Evolutionary conservation across 2,888 invertebrate genomes (phyloP), one percentile per base, ranked within the genome.

Genomic region (Conistra vaccinii): DNA sequence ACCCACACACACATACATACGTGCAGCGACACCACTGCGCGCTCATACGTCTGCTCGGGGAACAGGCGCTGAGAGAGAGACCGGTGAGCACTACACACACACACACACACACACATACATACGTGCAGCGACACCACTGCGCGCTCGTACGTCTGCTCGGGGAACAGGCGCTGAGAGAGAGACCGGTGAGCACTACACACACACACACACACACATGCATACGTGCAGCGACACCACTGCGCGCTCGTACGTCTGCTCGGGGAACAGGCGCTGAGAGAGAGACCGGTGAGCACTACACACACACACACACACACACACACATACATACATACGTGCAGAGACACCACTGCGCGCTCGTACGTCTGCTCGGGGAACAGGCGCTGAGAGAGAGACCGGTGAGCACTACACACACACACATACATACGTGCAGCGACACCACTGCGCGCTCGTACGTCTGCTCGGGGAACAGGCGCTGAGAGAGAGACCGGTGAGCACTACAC

Each of bases 91-190:
- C n/a, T 17, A 20, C 32, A 51, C 35, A 32, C 35, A n/a, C n/a
- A 32, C 63, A 57, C 26, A 57, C 26, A 20, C 20, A 35, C 35
- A 35, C 35, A 35, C 0, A 35, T 1, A 9, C 29, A 29, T 1
- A 58, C n/a, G 26, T 57, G 26, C 57, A 57, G 57, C 26, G 57
- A 7, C 42, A 42, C 69, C 68, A 32, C 69, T 29, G 12, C 42
- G 42, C 69, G 69, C 69, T 39, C 35, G 23, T 69, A 17, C 69
- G 29, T 10, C 51, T 70, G 51, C 69, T 68, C 23, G 51, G 45
- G 1, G 66, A 69, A 32, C 66, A 65, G 12, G 69, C 69, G n/a
- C 65, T 42, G 32, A 32, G 69, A 26, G 45, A 45, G 20, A 32
- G 45, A 45, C 65, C 32, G n/a, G 69, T 62, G n/a, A 69, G 45